Evolutionary conservation across 23 tunicate genomes (phyloP).

Genomic region (Corella eumyota): DNA sequence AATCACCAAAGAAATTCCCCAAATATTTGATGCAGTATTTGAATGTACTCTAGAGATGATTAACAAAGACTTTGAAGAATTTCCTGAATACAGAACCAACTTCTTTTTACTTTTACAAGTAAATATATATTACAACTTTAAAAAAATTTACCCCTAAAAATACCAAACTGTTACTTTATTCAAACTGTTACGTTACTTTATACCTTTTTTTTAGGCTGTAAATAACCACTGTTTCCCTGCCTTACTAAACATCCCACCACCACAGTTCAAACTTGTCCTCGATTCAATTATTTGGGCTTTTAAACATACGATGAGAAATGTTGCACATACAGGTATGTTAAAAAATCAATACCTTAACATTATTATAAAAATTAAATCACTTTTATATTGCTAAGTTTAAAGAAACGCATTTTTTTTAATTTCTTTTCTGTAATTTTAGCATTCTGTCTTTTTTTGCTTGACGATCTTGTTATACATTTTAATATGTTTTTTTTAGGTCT

Average conservation of each 20-base stretch:
- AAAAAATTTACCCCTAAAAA: neutral
- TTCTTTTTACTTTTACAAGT: conserved; percentile 92
- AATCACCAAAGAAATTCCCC: conserved; percentile 90
- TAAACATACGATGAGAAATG: conserved; percentile 99
- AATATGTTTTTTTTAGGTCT: conserved; percentile 36
- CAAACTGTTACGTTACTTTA: too few relatives aligned
- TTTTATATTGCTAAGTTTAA: neutral
- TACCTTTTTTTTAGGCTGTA: too few relatives aligned
- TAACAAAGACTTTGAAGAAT: conserved; percentile 99
- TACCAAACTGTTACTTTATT: too few relatives aligned
- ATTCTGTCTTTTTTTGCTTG: too few relatives aligned
- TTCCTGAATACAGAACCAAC: conserved; percentile 98
- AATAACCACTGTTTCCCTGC: conserved; percentile 99
- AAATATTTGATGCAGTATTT: conserved; percentile 97
- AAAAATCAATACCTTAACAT: neutral
- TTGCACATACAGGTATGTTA: conserved; percentile 81
- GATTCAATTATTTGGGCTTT: conserved; percentile 99
- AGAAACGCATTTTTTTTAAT: too few relatives aligned
- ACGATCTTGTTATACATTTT: too few relatives aligned
- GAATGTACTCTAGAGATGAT: conserved; percentile 99
- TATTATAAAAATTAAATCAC: neutral
- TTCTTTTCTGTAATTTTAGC: too few relatives aligned
- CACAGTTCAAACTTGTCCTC: conserved; percentile 92
- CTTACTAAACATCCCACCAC: conserved; percentile 85
- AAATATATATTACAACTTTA: neutral